phyloP scores from a whole-genome alignment of 2,113 vertebrate species.

The Cephalopholis sonnerati region DNA sequence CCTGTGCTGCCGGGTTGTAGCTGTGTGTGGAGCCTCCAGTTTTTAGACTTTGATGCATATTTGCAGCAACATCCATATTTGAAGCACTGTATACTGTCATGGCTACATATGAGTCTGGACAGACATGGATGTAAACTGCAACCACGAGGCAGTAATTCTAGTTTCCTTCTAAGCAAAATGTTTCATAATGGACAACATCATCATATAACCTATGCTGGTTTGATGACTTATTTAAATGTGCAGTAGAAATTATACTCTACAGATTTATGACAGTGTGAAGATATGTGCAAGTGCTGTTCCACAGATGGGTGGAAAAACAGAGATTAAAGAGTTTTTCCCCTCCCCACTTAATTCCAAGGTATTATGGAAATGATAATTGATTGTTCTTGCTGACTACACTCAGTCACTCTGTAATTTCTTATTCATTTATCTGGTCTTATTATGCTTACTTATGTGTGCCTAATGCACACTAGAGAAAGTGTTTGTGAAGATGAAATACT shows the following conservation, averaged over 20 bases:
- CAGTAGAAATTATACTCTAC: no score
- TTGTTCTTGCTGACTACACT: background rate
- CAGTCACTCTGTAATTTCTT: background rate
- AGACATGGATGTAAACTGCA: no score
- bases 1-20: no score
- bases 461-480: slow-evolving; percentile 8
- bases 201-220: background rate
- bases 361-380: background rate
- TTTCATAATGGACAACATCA: no score
- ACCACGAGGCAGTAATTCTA: no score
- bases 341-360: background rate
- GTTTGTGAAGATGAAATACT: background rate
- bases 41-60: no score
- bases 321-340: background rate
- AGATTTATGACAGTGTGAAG: background rate
- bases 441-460: background rate
- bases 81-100: no score
- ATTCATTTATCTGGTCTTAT: slow-evolving; percentile 3
- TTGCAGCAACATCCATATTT: no score
- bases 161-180: no score
- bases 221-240: background rate
- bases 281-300: background rate
- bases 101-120: no score
- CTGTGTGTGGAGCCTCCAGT: no score
- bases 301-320: background rate